phyloP scores from a whole-genome alignment of 2,888 invertebrate species.

The Drosophila paramelanica region DNA sequence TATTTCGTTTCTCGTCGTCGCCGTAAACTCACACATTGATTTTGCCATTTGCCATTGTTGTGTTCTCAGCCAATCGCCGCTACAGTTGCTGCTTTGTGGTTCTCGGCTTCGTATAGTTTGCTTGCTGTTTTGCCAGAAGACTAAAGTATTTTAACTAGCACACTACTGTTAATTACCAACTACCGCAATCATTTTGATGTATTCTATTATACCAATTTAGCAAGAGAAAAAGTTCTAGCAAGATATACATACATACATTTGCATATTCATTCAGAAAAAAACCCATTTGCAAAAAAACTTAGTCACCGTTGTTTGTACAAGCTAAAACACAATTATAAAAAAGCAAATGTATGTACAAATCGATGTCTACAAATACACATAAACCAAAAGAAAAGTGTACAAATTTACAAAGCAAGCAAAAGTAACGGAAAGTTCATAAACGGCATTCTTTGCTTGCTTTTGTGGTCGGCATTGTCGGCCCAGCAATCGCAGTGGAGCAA shows the following conservation, averaged over 20 bases:
- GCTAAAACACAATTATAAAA: slow-evolving; percentile 12
- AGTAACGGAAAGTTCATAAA: slow-evolving; percentile 62
- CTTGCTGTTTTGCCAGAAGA: slow-evolving; percentile 44
- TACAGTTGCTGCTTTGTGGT: slow-evolving; percentile 37
- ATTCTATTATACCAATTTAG: slow-evolving; percentile 43
- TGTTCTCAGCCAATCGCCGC: slow-evolving; percentile 38
- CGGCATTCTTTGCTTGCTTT: slow-evolving; percentile 48
- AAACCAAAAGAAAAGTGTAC: slow-evolving; percentile 42
- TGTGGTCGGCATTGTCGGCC: slow-evolving; percentile 43
- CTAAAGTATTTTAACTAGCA: slow-evolving; percentile 30
- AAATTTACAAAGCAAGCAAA: slow-evolving; percentile 43
- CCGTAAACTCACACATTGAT: slow-evolving; percentile 57
- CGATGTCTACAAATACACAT: slow-evolving; percentile 16
- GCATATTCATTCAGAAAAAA: background rate
- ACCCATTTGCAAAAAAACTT: slow-evolving; percentile 17
- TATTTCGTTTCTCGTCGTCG: slow-evolving; percentile 46
- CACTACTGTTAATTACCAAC: slow-evolving; percentile 33
- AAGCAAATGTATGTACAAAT: slow-evolving; percentile 30
- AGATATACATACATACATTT: slow-evolving; percentile 8
- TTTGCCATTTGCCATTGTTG: slow-evolving; percentile 45
- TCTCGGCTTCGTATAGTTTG: slow-evolving; percentile 23
- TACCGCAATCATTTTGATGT: slow-evolving; percentile 27
- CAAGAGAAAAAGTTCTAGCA: slow-evolving; percentile 24
- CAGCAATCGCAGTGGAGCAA: slow-evolving; percentile 38
- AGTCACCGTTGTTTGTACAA: slow-evolving; percentile 37